Evolutionary conservation across 2,113 vertebrate genomes (phyloP), one percentile per base, ranked within the genome.

Genomic region (Vidua macroura): DNA sequence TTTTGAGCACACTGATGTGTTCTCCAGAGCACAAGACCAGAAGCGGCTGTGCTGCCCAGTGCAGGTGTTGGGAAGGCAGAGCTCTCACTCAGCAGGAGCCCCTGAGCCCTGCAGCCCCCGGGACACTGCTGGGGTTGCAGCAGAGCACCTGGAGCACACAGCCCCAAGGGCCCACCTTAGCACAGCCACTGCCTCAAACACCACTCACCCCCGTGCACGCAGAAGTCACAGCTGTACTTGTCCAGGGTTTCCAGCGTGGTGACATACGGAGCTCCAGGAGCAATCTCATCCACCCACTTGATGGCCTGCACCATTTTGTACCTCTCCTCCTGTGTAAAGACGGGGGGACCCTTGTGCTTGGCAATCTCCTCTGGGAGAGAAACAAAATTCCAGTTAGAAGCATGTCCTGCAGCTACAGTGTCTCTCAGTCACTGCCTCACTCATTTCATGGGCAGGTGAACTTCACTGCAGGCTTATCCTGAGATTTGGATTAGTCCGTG

Each of bases 271-370:
- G 99, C 99, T 12, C 98, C 99, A 13, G 99, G 98, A 72, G 99
- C 99, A 37, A 99, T 98, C 91, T 99, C 99, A 62, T 99, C 99
- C 93, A 99, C 99, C 99, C 99, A 99, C 94, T 99, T 99, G 95
- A 99, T 99, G 95, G 99, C 99, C 43, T 98, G 98, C 67, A 99
- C 99, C 99, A 99, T 99, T 97, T 99, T 99, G 97, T 99, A 99
- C 67, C 99, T 95, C 90, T 99, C 99, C 55, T 98, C 99, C 97
- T 99, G 99, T 4, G 99, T 99, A 96, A 99, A 99, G 88, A 99
- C 99, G 0, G 99, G 99, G 19, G 99, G 99, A 25, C 99, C 99
- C 95, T 99, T 99, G 98, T 99, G 99, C 97, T 99, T 99, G 77
- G 99, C 98, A 53, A 99, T 99, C 97, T 99, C 99, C 97, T 98